Conservation (phyloP, 2,113 vertebrate species). For the Sterna hirundo region DNA sequence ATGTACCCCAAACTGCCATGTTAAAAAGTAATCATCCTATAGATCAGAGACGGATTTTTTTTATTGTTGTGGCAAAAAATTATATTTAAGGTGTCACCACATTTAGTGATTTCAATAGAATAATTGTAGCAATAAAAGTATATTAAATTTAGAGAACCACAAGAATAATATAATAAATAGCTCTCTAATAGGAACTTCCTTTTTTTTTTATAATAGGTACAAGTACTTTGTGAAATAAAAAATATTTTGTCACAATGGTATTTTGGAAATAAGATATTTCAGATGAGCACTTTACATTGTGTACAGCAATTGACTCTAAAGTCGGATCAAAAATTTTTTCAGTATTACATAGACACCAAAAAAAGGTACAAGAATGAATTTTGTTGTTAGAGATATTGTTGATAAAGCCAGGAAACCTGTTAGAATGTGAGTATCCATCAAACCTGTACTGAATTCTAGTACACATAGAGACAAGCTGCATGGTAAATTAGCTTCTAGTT, state of each 20-base stretch:
- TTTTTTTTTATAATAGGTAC: neutral
- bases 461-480: neutral
- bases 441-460: neutral
- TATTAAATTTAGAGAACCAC: neutral
- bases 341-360: neutral
- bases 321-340: neutral
- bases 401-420: neutral
- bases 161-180: neutral
- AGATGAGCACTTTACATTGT: accelerated
- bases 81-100: neutral
- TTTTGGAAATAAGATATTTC: neutral
- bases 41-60: neutral
- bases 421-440: neutral
- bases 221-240: neutral
- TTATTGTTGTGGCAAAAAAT: neutral
- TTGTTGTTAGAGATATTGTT: neutral
- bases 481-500: neutral
- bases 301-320: neutral
- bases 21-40: neutral
- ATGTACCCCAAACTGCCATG: neutral
- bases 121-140: neutral
- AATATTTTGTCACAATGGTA: neutral
- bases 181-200: neutral
- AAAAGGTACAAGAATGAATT: neutral
- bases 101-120: neutral